Evolutionary conservation across 2,113 vertebrate species (phyloP).

Genomic region (Chaetops frenatus): DNA sequence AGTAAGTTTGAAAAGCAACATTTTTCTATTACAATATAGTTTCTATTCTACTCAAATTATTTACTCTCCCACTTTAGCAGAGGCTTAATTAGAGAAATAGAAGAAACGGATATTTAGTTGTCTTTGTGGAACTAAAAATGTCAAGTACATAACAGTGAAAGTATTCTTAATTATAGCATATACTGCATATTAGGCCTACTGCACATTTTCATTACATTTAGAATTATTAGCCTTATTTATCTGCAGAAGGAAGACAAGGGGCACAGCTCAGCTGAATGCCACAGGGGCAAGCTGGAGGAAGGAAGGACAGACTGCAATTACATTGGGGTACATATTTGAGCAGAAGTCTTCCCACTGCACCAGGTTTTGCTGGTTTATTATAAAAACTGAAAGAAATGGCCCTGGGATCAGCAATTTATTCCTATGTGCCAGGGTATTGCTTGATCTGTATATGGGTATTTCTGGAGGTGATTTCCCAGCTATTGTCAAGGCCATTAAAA

Average conservation of each 20-base stretch:
- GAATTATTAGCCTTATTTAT: neutral
- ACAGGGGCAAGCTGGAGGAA: neutral
- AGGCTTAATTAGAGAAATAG: neutral
- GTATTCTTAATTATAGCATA: neutral
- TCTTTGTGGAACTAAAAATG: rapidly evolving
- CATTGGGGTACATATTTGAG: rapidly evolving
- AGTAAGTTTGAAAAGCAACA: neutral
- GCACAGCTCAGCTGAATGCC: neutral
- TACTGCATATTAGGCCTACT: neutral
- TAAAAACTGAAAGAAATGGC: neutral
- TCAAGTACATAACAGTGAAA: neutral
- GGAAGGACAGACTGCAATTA: neutral
- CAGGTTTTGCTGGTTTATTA: neutral
- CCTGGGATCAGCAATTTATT: neutral
- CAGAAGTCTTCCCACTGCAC: neutral
- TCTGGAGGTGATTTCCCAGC: neutral
- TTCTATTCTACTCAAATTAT: neutral
- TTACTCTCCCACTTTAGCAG: neutral
- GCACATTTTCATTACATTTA: neutral
- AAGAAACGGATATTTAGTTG: neutral
- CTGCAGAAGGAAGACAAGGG: neutral
- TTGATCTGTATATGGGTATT: neutral
- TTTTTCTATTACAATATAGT: neutral
- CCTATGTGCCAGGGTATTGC: neutral
- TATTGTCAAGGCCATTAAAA: neutral